These are phyloP conservation scores for cat (Felis catus) DNA, from an alignment of 2,113 vertebrate genomes.

Conservation along the genomic window F.catus_Fca126_mat1.0 CM031425.1:54850501-54851000, in stretches of 20 bases:
- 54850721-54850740: neutral
- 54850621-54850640: neutral
- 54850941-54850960: fast-evolving
- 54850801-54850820: conserved; percentile 85
- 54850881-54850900: conserved; percentile 88
- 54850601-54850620: neutral
- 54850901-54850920: conserved; percentile 75
- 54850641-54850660: neutral
- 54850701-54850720: neutral
- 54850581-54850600: neutral
- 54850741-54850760: neutral
- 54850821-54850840: conserved; percentile 88
- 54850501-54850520: neutral
- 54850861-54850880: conserved; percentile 79
- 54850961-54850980: neutral
- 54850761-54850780: conserved; percentile 63
- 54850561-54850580: neutral
- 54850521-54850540: neutral
- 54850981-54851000: neutral
- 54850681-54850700: neutral
- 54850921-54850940: neutral
- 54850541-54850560: neutral
- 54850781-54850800: conserved; percentile 68
- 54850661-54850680: no score
- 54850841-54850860: conserved; percentile 80